Evolutionary conservation across 2,888 invertebrate species (phyloP).

Genomic region (Icerya purchasi): DNA sequence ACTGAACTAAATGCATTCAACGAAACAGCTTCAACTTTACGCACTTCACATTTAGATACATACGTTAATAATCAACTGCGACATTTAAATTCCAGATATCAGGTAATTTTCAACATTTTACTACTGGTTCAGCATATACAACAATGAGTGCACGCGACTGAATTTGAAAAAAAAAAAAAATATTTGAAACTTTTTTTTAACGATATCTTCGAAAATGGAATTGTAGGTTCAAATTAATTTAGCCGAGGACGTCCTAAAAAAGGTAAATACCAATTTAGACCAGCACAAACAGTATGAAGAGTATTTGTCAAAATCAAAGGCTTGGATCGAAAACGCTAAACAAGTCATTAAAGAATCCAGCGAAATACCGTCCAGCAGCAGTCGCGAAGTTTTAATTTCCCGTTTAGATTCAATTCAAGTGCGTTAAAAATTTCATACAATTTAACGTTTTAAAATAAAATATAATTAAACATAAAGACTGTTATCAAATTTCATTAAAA

Average conservation of each 20-base stretch:
- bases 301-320: constrained; percentile 49
- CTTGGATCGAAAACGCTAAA: constrained; percentile 73
- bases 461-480: background rate
- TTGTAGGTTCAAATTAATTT: constrained; percentile 52
- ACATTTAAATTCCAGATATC: constrained; percentile 67
- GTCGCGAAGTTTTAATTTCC: constrained; percentile 60
- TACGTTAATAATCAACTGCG: constrained; percentile 72
- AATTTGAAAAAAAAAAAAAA: too few species aligned
- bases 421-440: background rate
- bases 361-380: constrained; percentile 53
- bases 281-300: constrained; percentile 63
- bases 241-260: constrained; percentile 71
- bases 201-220: too few species aligned
- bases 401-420: constrained; percentile 39
- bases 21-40: constrained; percentile 46
- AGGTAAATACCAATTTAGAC: constrained; percentile 68
- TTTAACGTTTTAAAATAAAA: background rate
- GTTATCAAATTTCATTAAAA: too few species aligned
- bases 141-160: too few species aligned
- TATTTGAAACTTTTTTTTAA: too few species aligned
- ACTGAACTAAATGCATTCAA: constrained; percentile 65
- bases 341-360: constrained; percentile 59
- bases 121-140: too few species aligned
- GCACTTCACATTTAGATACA: constrained; percentile 65
- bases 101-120: constrained; percentile 26